Evolutionary conservation across 2,797 vertebrate genomes (phyloP), one percentile per base, ranked within the genome.

Genomic region (Micropoecilia bifurca): DNA sequence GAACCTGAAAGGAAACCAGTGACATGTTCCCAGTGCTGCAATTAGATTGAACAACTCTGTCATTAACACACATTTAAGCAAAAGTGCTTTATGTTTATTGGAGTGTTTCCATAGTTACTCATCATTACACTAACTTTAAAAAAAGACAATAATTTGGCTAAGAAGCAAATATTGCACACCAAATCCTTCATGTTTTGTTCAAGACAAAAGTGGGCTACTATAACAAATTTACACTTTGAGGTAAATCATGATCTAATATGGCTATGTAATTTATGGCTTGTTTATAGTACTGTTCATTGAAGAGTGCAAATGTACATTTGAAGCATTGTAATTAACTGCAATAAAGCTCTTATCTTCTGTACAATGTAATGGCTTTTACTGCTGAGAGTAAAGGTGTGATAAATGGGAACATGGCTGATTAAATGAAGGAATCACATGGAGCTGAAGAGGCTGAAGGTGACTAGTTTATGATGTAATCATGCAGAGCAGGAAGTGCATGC

Each of bases 161-260:
- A 80, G 76, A 91, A 89, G 83, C 80, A 83, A 79, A 84, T 93
- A 93, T 92, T 91, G 91, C 90, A 93, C 69, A 87, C 46, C 80
- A 77, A 73, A 85, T 82, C 81, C 76, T 90, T 92, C 50, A 87
- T 89, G 85, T 83, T 78, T 73, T 73, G 33, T 82, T n/a, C 71
- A 79, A 76, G 83, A 80, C 75, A 80, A 53, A 76, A 53, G 39
- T 16, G 41, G 33, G 22, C 41, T 79, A 75, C 72, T 45, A 71
- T 69, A 83, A 83, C 50, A 83, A 77, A 84, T 81, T 73, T 80
- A 86, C 71, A 84, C 41, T 79, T 61, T 81, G 77, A 92, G 80
- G 86, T 92, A 89, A 77, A 78, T 87, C 59, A 87, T 71, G 73
- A 71, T 75, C 84, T 84, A 78, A 79, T 79, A 93, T 92, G 88